Percentiles rank a stretch among this genome's conserved stretches.
phyloP scores from a whole-genome alignment of 1,140 invertebrate genomes.

The Psilanteris sp. region DNA sequence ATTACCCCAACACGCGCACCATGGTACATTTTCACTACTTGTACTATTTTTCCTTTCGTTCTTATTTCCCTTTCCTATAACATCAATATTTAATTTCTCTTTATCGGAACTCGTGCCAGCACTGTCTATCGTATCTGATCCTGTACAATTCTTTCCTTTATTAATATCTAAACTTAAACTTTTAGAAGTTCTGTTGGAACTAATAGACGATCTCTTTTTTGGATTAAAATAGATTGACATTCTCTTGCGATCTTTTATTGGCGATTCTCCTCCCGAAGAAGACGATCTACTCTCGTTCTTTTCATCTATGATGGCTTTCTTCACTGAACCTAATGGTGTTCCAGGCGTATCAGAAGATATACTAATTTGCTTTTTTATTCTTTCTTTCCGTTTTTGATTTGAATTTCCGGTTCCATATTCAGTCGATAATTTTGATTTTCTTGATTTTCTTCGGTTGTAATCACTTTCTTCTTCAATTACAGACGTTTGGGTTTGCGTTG shows the following conservation, averaged over 20 bases:
- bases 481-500: constrained; percentile 71
- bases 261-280: constrained; percentile 76
- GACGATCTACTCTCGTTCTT: constrained; percentile 77
- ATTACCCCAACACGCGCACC: constrained; percentile 94
- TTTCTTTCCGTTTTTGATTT: constrained; percentile 55
- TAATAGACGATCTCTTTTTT: constrained; percentile 71
- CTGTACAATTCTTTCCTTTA: constrained; percentile 47
- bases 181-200: constrained; percentile 67
- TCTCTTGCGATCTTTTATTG: constrained; percentile 70
- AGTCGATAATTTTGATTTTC: constrained; percentile 44
- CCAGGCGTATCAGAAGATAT: constrained; percentile 63
- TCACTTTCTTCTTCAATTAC: constrained; percentile 59
- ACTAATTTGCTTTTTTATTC: constrained; percentile 66
- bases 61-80: constrained; percentile 81
- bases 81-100: constrained; percentile 85
- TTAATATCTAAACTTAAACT: constrained; percentile 70
- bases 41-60: constrained; percentile 83
- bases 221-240: constrained; percentile 70
- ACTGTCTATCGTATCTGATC: constrained; percentile 69
- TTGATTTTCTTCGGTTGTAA: constrained; percentile 26
- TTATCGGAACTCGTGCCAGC: constrained; percentile 80
- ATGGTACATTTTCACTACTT: constrained; percentile 87
- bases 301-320: constrained; percentile 58
- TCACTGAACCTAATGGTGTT: constrained; percentile 32
- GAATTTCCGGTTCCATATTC: neutral